Evolutionary conservation across 1,140 invertebrate species (phyloP).

Genomic region (Drosophila littoralis): DNA sequence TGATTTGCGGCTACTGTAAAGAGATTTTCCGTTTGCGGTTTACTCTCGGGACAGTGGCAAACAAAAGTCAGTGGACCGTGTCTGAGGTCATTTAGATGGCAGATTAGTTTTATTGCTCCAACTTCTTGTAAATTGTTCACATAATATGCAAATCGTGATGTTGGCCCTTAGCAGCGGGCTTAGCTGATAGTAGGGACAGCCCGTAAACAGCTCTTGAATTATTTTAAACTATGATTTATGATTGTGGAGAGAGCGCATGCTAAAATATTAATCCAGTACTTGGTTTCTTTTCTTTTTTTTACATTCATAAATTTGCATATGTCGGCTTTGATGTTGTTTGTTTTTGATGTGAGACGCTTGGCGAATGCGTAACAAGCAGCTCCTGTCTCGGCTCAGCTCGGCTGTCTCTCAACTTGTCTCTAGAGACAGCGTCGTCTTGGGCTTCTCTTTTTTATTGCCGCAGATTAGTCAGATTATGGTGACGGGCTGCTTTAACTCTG

Average conservation of each 20-base stretch:
- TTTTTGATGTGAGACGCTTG: conserved; percentile 45
- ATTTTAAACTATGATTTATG: conserved; percentile 51
- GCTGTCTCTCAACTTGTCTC: conserved; percentile 17
- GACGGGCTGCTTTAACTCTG: conserved; percentile 15
- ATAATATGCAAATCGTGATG: conserved; percentile 73
- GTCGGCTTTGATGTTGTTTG: conserved; percentile 50
- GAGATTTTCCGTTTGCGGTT: conserved; percentile 11
- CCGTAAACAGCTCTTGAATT: conserved; percentile 24
- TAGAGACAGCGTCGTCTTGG: conserved; percentile 13
- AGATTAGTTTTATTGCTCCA: conserved; percentile 77
- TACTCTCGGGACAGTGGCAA: conserved; percentile 34
- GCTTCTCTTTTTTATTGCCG: conserved; percentile 16
- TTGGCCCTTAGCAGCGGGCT: conserved; percentile 7
- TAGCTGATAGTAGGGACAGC: background rate
- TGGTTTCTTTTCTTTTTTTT: background rate
- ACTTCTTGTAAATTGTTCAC: conserved; percentile 74
- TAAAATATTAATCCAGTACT: conserved; percentile 21
- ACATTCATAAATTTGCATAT: conserved; percentile 44
- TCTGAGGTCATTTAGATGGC: conserved; percentile 72
- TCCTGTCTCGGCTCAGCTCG: background rate
- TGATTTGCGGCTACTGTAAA: conserved; percentile 53
- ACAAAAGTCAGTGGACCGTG: conserved; percentile 65
- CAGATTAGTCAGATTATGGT: conserved; percentile 47
- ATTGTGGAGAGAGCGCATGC: background rate
- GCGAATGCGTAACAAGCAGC: conserved; percentile 43